Conservation (phyloP, 2,113 vertebrate species). For the Macquaria ambigua region DNA sequence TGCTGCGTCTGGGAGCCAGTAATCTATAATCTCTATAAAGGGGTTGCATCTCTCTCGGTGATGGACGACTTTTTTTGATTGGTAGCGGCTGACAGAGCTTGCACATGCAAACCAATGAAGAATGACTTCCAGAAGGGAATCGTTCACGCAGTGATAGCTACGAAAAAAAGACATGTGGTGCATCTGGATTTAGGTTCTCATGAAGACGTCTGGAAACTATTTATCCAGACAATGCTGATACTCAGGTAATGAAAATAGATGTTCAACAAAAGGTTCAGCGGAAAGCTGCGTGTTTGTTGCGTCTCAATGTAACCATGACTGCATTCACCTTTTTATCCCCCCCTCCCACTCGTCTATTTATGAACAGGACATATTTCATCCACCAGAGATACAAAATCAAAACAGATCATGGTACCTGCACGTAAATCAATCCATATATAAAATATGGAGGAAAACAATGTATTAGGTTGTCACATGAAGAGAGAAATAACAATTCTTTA, state of each 20-base stretch:
- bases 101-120: constrained; percentile 30
- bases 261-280: constrained; percentile 5
- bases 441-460: not conserved
- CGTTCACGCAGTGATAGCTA: not conserved
- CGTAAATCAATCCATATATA: not conserved
- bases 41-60: not conserved
- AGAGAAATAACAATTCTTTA: not conserved
- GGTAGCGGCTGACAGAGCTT: not conserved
- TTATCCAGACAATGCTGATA: not conserved
- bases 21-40: constrained; percentile 3
- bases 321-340: not conserved
- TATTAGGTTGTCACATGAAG: not conserved
- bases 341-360: constrained; percentile 4
- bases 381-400: constrained; percentile 12
- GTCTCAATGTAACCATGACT: constrained; percentile 12
- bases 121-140: constrained; percentile 38
- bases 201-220: constrained; percentile 41
- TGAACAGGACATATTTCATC: constrained; percentile 4
- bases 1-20: constrained; percentile 3
- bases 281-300: constrained; percentile 12
- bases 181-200: constrained; percentile 33
- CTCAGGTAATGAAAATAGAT: constrained; percentile 6
- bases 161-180: constrained; percentile 28
- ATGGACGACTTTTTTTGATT: constrained; percentile 10
- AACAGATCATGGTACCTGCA: not conserved